A percentile compares a stretch with the other conserved stretches of the same genome.
Conservation (phyloP, 2,888 invertebrate genomes). For the Corbicula japonica region DNA sequence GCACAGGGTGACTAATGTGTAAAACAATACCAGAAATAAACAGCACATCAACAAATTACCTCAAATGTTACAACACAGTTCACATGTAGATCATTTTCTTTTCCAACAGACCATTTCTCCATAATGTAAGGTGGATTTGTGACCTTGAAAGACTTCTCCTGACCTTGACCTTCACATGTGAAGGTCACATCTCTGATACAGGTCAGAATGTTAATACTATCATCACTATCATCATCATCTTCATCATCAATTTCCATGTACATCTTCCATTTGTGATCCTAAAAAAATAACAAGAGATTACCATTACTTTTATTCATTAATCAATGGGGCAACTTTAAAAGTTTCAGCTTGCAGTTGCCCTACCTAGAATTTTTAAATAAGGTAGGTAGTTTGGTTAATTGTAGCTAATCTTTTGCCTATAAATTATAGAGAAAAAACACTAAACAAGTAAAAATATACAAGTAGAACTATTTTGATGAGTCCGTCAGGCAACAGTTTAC, state of each 20-base stretch:
- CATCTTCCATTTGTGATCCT: conserved; percentile 86
- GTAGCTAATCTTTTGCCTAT: no score
- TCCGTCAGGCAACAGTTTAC: no score
- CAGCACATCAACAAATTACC: conserved; percentile 79
- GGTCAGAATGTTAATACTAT: conserved; percentile 76
- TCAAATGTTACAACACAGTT: conserved; percentile 85
- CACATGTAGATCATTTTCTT: conserved; percentile 78
- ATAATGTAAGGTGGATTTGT: conserved; percentile 86
- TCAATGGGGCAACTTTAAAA: background rate
- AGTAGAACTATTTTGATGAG: no score
- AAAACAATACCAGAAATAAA: no score
- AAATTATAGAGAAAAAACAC: no score
- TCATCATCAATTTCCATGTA: conserved; percentile 85
- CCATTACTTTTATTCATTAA: background rate
- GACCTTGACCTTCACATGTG: conserved; percentile 65
- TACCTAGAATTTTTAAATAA: no score
- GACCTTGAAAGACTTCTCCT: conserved; percentile 74
- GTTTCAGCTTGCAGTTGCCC: no score
- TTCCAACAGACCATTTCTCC: conserved; percentile 85
- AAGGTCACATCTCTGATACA: conserved; percentile 85
- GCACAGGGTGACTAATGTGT: no score
- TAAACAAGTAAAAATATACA: no score
- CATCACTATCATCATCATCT: conserved; percentile 68
- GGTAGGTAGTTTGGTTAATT: no score
- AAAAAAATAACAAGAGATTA: background rate